phyloP scores from a whole-genome alignment of 2,888 invertebrate species.

The Brenthis daphne region DNA sequence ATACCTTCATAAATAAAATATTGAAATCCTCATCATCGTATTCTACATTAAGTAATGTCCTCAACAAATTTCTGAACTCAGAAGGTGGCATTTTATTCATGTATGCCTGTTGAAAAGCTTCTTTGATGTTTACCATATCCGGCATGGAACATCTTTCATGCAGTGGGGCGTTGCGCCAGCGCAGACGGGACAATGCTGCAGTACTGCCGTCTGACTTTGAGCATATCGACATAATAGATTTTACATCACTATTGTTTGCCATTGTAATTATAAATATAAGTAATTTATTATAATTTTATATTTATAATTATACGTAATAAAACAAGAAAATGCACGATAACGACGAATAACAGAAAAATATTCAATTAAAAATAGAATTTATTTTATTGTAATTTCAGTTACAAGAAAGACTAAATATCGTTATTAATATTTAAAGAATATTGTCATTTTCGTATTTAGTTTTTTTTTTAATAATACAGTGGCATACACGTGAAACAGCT shows the following conservation, averaged over 20 bases:
- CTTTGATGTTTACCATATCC: conserved; percentile 71
- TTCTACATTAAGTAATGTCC: conserved; percentile 68
- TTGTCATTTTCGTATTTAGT: too few species aligned
- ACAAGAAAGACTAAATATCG: too few species aligned
- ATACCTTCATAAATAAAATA: conserved; percentile 84
- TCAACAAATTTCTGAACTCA: conserved; percentile 68
- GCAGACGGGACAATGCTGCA: conserved; percentile 45
- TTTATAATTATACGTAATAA: background rate
- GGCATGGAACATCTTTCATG: conserved; percentile 46
- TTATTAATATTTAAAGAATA: too few species aligned
- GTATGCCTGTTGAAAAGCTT: conserved; percentile 69
- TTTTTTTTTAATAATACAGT: too few species aligned
- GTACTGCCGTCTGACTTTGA: conserved; percentile 66
- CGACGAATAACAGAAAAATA: too few species aligned
- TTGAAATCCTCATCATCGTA: conserved; percentile 83
- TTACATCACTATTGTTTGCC: conserved; percentile 63
- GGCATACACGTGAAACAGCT: too few species aligned
- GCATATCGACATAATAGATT: conserved; percentile 58
- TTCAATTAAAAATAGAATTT: too few species aligned
- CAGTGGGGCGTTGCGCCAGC: conserved; percentile 55
- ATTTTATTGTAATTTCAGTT: too few species aligned
- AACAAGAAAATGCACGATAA: background rate
- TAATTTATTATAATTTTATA: background rate
- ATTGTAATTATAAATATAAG: conserved; percentile 41
- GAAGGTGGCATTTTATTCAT: conserved; percentile 64